A percentile compares a stretch with the other conserved stretches of the same genome.
Evolutionary conservation across 1,140 invertebrate genomes (phyloP).

Genomic region (Archegozetes longisetosus): DNA sequence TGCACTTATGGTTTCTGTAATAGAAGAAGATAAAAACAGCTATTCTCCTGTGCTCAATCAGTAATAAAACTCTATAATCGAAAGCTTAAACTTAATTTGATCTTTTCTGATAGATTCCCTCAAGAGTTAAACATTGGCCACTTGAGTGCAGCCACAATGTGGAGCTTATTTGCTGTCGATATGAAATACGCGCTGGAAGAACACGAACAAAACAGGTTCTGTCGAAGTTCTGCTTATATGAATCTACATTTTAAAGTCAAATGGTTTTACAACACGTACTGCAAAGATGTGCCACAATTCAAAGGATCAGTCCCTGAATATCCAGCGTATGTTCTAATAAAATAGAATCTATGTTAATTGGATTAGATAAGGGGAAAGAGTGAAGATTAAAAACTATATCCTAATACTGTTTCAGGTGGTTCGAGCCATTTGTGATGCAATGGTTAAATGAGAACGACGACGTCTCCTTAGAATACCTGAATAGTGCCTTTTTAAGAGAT

Average conservation of each 20-base stretch:
- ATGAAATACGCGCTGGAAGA: slow-evolving; percentile 96
- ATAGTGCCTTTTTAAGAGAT: slow-evolving; percentile 95
- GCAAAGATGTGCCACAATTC: slow-evolving; percentile 92
- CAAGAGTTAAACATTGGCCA: slow-evolving; percentile 48
- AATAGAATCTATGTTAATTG: background rate
- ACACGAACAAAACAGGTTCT: slow-evolving; percentile 83
- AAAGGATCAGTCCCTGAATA: slow-evolving; percentile 83
- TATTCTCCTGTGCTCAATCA: slow-evolving; percentile 98
- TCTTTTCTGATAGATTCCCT: slow-evolving; percentile 33
- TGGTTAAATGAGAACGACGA: slow-evolving; percentile 99
- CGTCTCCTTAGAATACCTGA: slow-evolving; percentile 93
- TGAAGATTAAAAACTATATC: background rate
- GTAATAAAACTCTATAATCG: slow-evolving; percentile 29
- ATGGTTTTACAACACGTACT: slow-evolving; percentile 96
- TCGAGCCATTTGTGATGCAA: slow-evolving; percentile 99
- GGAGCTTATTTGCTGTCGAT: slow-evolving; percentile 90
- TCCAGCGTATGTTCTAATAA: slow-evolving; percentile 48
- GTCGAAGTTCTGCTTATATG: slow-evolving; percentile 98
- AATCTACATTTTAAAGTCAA: slow-evolving; percentile 99
- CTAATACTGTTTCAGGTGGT: slow-evolving; percentile 50
- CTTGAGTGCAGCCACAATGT: slow-evolving; percentile 91
- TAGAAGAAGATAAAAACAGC: slow-evolving; percentile 95
- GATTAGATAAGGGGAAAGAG: background rate
- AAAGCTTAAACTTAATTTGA: background rate
- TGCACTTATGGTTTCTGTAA: slow-evolving; percentile 90